Conservation (phyloP, 2,888 invertebrate genomes). For the Empis livida region DNA sequence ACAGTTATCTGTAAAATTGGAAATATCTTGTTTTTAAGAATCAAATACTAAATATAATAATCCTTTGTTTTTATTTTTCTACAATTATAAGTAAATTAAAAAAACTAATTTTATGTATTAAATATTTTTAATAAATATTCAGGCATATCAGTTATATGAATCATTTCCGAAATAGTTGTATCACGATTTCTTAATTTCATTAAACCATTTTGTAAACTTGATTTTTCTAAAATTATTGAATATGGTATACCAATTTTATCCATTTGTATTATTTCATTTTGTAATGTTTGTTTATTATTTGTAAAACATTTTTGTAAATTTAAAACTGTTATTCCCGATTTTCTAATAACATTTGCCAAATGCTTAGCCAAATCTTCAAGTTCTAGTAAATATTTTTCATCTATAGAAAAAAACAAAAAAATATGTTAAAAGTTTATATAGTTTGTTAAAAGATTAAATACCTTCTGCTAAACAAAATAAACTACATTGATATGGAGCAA, state of each 20-base stretch:
- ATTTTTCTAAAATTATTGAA: slow-evolving; percentile 52
- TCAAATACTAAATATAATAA: too few relatives aligned
- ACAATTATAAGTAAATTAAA: too few relatives aligned
- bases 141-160: slow-evolving; percentile 52
- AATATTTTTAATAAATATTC: slow-evolving; percentile 44
- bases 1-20: background rate
- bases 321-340: slow-evolving; percentile 33
- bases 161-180: slow-evolving; percentile 56
- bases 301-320: slow-evolving; percentile 23
- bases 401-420: slow-evolving; percentile 11
- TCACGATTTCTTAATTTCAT: slow-evolving; percentile 49
- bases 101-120: slow-evolving; percentile 16
- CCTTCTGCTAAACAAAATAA: slow-evolving; percentile 42
- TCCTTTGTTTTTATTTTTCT: too few relatives aligned
- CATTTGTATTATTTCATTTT: slow-evolving; percentile 37
- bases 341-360: slow-evolving; percentile 40
- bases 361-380: slow-evolving; percentile 42
- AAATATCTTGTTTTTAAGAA: too few relatives aligned
- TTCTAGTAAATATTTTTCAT: slow-evolving; percentile 30
- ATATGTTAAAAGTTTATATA: background rate
- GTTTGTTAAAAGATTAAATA: slow-evolving; percentile 13
- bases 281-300: slow-evolving; percentile 14
- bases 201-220: slow-evolving; percentile 57
- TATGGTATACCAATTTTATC: slow-evolving; percentile 59
- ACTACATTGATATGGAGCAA: slow-evolving; percentile 64